Percentiles rank a stretch among this genome's conserved stretches.
Evolutionary conservation across 2,888 invertebrate genomes (phyloP).

Genomic region (Phragmatobia fuliginosa): DNA sequence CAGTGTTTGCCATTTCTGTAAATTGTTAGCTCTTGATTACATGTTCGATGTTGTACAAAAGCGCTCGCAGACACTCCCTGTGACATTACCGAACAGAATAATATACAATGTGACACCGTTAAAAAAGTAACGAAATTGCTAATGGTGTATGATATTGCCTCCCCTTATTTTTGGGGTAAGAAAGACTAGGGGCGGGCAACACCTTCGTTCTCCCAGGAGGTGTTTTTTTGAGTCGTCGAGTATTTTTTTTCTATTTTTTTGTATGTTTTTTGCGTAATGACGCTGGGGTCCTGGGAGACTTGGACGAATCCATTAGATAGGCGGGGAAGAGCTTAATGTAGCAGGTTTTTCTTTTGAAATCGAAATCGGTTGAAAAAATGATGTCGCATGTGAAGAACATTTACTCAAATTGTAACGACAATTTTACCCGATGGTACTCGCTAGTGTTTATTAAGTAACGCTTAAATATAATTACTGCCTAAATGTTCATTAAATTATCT

Average conservation of each 20-base stretch:
- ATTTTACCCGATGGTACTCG: slow-evolving; percentile 51
- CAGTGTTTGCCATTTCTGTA: slow-evolving; percentile 54
- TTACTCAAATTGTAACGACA: slow-evolving; percentile 72
- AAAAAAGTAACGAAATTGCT: slow-evolving; percentile 86
- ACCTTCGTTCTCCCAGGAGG: slow-evolving; percentile 84
- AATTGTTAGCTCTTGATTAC: slow-evolving; percentile 27
- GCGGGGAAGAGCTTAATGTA: slow-evolving; percentile 83
- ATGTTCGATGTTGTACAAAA: slow-evolving; percentile 34
- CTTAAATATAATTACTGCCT: slow-evolving; percentile 16
- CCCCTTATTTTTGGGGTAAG: slow-evolving; percentile 83
- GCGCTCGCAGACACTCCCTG: slow-evolving; percentile 23
- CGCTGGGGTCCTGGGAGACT: slow-evolving; percentile 83
- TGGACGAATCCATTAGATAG: slow-evolving; percentile 85
- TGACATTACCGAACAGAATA: slow-evolving; percentile 59
- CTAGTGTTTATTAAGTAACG: slow-evolving; percentile 13
- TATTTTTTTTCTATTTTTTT: slow-evolving; percentile 68
- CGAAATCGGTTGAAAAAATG: slow-evolving; percentile 69
- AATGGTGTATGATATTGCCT: slow-evolving; percentile 88
- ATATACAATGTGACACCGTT: slow-evolving; percentile 84
- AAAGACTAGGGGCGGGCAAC: slow-evolving; percentile 82
- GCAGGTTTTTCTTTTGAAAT: slow-evolving; percentile 67
- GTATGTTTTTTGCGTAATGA: slow-evolving; percentile 80
- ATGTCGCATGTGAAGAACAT: slow-evolving; percentile 68
- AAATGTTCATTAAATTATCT: slow-evolving; percentile 23
- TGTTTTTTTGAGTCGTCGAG: slow-evolving; percentile 70